These are phyloP conservation scores for Aix galericulata DNA, from an alignment of 2,113 vertebrate species.

Conservation along the genomic window DNA sequence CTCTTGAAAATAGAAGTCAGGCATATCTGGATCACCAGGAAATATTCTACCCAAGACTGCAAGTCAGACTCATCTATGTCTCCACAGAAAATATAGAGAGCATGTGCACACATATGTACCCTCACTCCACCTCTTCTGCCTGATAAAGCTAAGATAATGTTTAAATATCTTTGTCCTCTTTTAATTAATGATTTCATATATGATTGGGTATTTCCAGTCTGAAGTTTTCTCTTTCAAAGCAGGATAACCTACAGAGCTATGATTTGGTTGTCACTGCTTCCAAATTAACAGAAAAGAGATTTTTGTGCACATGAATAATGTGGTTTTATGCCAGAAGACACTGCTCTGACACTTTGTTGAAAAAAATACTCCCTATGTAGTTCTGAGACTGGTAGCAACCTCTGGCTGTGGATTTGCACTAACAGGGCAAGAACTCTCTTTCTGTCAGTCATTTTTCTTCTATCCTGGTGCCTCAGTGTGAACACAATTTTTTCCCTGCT, in stretches of 20 bases:
- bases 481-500: neutral
- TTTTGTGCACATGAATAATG: neutral
- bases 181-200: neutral
- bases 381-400: neutral
- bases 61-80: neutral
- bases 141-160: neutral
- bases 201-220: neutral
- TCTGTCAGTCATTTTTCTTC: conserved; percentile 1
- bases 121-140: neutral
- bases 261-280: neutral
- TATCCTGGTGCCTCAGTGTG: neutral
- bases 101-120: neutral
- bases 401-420: neutral
- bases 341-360: neutral
- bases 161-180: neutral
- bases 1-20: neutral
- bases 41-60: neutral
- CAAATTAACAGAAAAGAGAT: neutral
- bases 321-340: neutral
- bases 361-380: neutral
- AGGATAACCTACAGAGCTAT: neutral
- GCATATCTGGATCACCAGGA: accelerated
- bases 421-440: conserved; percentile 9
- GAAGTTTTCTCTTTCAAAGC: neutral
- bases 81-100: neutral